Percentiles rank a stretch among this genome's conserved stretches.
Conservation (phyloP, 2,113 vertebrate species). For the Raja brachyura region DNA sequence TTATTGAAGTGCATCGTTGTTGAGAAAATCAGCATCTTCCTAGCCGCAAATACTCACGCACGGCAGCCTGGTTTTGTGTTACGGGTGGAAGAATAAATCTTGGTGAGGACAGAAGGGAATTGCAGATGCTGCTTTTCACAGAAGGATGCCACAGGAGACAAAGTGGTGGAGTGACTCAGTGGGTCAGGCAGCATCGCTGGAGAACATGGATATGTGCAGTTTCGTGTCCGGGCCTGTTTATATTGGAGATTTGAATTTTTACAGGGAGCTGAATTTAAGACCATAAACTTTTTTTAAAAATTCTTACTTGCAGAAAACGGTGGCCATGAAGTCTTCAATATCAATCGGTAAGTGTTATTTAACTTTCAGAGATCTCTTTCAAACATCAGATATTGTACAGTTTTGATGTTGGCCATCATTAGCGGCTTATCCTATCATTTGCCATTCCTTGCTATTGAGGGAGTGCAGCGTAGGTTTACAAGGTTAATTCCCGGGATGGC, state of each 20-base stretch:
- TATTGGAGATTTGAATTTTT: background rate
- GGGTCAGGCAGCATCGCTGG: no score
- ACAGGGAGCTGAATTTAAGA: background rate
- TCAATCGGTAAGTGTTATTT: conserved; percentile 19
- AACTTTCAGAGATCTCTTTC: background rate
- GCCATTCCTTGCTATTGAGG: no score
- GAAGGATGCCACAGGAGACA: no score
- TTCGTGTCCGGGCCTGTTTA: no score
- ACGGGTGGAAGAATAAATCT: background rate
- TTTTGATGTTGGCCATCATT: background rate
- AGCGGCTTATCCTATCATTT: background rate
- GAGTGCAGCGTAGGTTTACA: no score
- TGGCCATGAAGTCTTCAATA: conserved; percentile 27
- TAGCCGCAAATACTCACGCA: no score
- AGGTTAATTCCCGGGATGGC: no score
- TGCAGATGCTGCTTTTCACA: background rate
- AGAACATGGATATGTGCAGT: no score
- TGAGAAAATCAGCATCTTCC: no score
- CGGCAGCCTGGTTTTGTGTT: background rate
- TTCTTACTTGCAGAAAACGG: background rate
- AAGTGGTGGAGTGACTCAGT: no score
- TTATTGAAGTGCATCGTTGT: background rate
- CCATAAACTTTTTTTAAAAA: background rate
- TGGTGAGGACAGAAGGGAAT: no score
- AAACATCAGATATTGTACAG: background rate